Evolutionary conservation across 2,797 vertebrate species (phyloP), one percentile per base, ranked within the genome.

Genomic region (Muraenolepis orangiensis): DNA sequence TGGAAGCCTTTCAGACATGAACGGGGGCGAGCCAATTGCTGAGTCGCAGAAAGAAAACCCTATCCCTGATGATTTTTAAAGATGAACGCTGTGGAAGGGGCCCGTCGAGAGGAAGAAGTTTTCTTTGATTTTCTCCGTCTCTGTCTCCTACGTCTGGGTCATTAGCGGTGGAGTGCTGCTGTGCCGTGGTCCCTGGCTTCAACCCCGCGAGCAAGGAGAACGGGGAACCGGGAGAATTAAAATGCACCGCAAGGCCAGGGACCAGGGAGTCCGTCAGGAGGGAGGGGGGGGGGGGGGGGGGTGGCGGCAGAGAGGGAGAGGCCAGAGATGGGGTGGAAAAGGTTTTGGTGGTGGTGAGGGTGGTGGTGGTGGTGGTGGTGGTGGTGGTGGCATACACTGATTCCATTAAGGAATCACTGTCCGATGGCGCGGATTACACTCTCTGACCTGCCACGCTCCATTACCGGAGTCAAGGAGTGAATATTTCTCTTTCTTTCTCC

Each of bases 361-460:
- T 81, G 78, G 76, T 76, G n/a, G 40, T 4, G 74, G 70, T 78
- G 38, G 30, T 64, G 69, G 73, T 23, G 36, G 12, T 6, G 11
- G 36, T 14, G 6, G 72, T 2, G 72, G 84, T 72, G 46, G 76
- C 82, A 81, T 87, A 83, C 80, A 79, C 83, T 84, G 32, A 34
- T 16, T 46, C 42, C 42, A 46, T 46, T 46, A 46, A 18, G 13
- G 42, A 91, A 89, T 88, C 89, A 87, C 80, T 82, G 83, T 90
- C 78, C 89, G 90, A 88, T 91, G 86, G 90, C 76, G 74, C 81
- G 90, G 89, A 91, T 91, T 90, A 87, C 85, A 87, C 83, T 86
- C 78, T 40, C 76, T 89, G 89, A 92, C 87, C 42, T 16, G 42
- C 42, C 14, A 46, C 42, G 18, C 18, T 46, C 13, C 16, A 83